Percentiles rank a stretch among this genome's conserved stretches.
Conservation (phyloP, 2,888 invertebrate genomes). For the Ennomos erosarius region DNA sequence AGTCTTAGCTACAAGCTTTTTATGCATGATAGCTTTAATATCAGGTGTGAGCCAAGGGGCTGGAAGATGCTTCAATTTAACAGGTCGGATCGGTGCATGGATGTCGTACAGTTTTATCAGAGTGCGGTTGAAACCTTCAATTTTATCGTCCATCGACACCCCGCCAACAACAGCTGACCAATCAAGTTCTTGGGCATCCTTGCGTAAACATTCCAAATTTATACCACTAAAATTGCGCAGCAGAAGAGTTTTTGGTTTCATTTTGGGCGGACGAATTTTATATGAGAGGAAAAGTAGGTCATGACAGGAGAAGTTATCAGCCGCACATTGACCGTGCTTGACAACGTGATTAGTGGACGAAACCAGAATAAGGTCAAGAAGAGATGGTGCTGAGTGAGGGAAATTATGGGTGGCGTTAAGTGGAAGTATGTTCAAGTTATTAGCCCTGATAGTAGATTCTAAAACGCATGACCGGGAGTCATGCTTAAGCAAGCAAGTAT, state of each 20-base stretch:
- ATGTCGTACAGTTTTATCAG: not conserved
- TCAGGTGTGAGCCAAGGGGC: not conserved
- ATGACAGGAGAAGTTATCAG: constrained; percentile 5
- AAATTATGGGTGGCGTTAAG: constrained; percentile 15
- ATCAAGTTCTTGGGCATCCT: not conserved
- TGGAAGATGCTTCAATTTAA: not conserved
- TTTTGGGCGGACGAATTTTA: constrained; percentile 8
- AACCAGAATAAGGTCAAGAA: constrained; percentile 15
- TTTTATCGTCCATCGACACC: not conserved
- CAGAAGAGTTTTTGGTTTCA: not conserved
- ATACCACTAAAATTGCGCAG: not conserved
- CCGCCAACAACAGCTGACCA: not conserved
- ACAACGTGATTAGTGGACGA: constrained; percentile 13
- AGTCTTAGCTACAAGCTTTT: not conserved
- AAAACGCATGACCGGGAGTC: constrained; percentile 8
- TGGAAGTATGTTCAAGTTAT: constrained; percentile 16
- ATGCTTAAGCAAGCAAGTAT: constrained; percentile 18
- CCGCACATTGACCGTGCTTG: constrained; percentile 18
- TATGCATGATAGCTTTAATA: not conserved
- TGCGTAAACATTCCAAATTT: not conserved
- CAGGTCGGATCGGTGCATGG: constrained; percentile 2
- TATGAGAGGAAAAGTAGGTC: constrained; percentile 1
- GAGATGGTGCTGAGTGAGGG: constrained; percentile 10
- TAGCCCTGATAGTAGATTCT: not conserved
- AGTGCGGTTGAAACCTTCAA: not conserved